Evolutionary conservation across 2,888 invertebrate genomes (phyloP).

Genomic region (Ptilodon capucinus): DNA sequence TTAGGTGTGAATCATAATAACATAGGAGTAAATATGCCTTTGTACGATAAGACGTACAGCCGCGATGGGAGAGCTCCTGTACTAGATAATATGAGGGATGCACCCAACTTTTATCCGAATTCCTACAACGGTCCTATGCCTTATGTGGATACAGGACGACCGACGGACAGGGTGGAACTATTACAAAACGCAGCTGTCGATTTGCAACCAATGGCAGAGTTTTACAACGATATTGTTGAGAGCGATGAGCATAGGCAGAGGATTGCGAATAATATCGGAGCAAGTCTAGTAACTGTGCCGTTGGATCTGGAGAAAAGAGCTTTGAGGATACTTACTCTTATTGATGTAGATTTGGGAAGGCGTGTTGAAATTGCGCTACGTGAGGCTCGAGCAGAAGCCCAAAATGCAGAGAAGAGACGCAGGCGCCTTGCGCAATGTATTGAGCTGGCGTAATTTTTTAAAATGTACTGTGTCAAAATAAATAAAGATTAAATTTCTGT

Average conservation of each 20-base stretch:
- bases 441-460: neutral
- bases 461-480: no score
- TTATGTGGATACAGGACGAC: constrained; percentile 69
- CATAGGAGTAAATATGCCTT: constrained; percentile 54
- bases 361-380: constrained; percentile 7
- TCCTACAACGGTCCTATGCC: constrained; percentile 93
- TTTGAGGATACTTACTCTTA: constrained; percentile 4
- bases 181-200: constrained; percentile 47
- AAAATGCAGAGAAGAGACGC: neutral
- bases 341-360: constrained; percentile 8
- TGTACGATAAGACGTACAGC: constrained; percentile 48
- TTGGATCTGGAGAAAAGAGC: constrained; percentile 17
- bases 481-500: no score
- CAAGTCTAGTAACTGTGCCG: constrained; percentile 7
- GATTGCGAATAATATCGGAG: constrained; percentile 20
- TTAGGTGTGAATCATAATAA: constrained; percentile 57
- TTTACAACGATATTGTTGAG: constrained; percentile 82
- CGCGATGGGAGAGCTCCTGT: constrained; percentile 84
- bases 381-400: neutral
- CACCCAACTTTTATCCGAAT: constrained; percentile 97
- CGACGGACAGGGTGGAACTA: constrained; percentile 37
- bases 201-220: constrained; percentile 85
- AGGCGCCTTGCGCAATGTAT: neutral
- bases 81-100: constrained; percentile 90
- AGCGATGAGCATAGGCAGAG: constrained; percentile 29